Base-by-base conservation (phyloP, 2,113 vertebrate genomes). In the Epinephelus cyanopodus region DNA sequence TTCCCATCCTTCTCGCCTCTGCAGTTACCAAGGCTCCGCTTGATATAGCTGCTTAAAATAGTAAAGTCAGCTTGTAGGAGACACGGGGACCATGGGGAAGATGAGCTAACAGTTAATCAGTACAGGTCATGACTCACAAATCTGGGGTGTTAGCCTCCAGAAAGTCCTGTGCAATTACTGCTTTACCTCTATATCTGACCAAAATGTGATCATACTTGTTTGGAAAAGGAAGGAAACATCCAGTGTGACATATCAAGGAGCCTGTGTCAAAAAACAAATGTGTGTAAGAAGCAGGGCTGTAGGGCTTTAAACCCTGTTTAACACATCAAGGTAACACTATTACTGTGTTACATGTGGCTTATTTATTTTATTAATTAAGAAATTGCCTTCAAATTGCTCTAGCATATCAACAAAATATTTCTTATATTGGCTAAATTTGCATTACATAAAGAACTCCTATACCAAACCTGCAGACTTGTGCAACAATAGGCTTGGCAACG, bases 401-500 rank as follows among this genome's bases (percentile, higher is more conserved):
- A 3, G 5, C 25, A 17, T 18, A 65, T 76, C 15, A 60, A 65
- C 6, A 70, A 45, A 63, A 62, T 47, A 37, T 13, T n/a, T 21
- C 21, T 13, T 48, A 52, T 4, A 74, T 15, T 67, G 17, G 37
- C 62, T 17, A 37, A 11, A 14, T 81, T 69, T 39, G 39, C 65
- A 70, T 60, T 47, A 47, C 50, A 67, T 53, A 42, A 54, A 57
- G 10, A 54, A 45, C 13, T 37, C 29, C 27, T 56, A 45, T 45
- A 48, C 10, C 7, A 69, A 79, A 87, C 79, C 67, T 85, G 70
- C 74, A 68, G 56, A 67, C 29, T 45, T 25, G 3, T 82, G 60
- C 68, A 84, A 82, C 70, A 84, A 84, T 81, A 76, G 62, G 57
- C 79, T 84, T 74, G 66, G 85, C 81, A 80, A 81, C 6, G 6